A percentile compares a stretch with the other conserved stretches of the same genome.
phyloP scores from a whole-genome alignment of 2,888 invertebrate genomes.

The Holacanthella duospinosa region DNA sequence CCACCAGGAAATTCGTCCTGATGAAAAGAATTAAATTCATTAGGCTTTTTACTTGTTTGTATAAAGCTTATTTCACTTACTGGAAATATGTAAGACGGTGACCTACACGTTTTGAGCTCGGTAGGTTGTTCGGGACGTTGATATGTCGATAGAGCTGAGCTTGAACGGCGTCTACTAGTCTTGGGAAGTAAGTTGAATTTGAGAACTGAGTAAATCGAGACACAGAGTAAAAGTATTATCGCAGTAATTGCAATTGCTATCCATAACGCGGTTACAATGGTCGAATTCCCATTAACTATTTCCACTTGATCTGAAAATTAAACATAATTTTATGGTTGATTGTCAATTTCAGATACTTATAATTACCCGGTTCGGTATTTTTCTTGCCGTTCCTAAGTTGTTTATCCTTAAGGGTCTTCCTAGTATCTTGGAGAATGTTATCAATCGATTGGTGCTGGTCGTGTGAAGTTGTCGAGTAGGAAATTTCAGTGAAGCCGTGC shows the following conservation, averaged over 20 bases:
- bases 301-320: slow-evolving; percentile 21
- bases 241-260: slow-evolving; percentile 63
- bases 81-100: background rate
- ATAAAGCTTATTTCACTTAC: too few species aligned
- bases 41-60: too few species aligned
- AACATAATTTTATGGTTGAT: too few species aligned
- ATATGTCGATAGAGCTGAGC: background rate
- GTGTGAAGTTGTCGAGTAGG: slow-evolving; percentile 53
- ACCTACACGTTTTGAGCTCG: background rate
- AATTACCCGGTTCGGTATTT: too few species aligned
- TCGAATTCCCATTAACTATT: slow-evolving; percentile 30
- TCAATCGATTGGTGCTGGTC: slow-evolving; percentile 39
- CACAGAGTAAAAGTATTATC: slow-evolving; percentile 53
- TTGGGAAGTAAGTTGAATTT: slow-evolving; percentile 40
- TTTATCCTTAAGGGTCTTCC: too few species aligned
- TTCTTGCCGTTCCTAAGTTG: background rate
- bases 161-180: slow-evolving; percentile 42
- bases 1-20: slow-evolving; percentile 9
- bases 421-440: too few species aligned
- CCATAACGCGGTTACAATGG: slow-evolving; percentile 44
- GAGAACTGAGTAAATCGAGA: slow-evolving; percentile 54
- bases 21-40: background rate
- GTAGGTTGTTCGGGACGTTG: background rate
- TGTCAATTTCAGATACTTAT: too few species aligned
- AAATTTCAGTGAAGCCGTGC: slow-evolving; percentile 53